Percentiles rank a stretch among this genome's conserved stretches.
These are phyloP conservation scores for Phrynocephalus versicolor DNA, from an alignment of 2,113 vertebrate genomes.

Conservation along the genomic window DNA sequence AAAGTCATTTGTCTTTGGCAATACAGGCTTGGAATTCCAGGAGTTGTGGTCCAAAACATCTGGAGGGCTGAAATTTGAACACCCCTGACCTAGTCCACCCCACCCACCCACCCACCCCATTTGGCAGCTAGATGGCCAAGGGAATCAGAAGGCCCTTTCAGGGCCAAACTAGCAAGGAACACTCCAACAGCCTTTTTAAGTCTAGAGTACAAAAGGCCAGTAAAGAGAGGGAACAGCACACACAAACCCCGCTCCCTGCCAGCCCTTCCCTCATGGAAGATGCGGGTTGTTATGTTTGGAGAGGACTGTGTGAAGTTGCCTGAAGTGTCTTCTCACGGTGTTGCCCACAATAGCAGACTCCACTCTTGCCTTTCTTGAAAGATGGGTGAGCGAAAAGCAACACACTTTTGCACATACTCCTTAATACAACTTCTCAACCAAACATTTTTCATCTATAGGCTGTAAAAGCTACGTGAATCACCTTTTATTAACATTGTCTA, in stretches of 20 bases:
- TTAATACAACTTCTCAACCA: slow-evolving; percentile 39
- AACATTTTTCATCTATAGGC: slow-evolving; percentile 37
- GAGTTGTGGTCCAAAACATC: too few species aligned
- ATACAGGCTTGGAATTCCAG: too few species aligned
- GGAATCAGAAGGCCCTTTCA: neutral
- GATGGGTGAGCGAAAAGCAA: neutral
- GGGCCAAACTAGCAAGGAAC: neutral
- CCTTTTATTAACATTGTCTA: slow-evolving; percentile 28
- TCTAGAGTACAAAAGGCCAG: neutral
- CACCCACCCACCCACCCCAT: too few species aligned
- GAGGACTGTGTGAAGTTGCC: neutral
- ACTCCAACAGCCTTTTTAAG: neutral
- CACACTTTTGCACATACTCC: neutral
- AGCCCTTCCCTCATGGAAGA: neutral
- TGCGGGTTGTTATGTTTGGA: neutral
- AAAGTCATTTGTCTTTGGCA: too few species aligned
- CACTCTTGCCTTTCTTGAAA: neutral
- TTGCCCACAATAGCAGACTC: neutral
- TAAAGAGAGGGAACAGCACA: too few species aligned
- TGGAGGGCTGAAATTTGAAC: too few species aligned
- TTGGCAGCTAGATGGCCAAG: neutral
- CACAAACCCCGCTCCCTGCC: neutral
- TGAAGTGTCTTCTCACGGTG: neutral
- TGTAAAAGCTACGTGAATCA: slow-evolving; percentile 11
- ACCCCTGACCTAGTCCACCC: too few species aligned